Evolutionary conservation across 2,797 vertebrate genomes (phyloP).

Genomic region (Mycteria americana): DNA sequence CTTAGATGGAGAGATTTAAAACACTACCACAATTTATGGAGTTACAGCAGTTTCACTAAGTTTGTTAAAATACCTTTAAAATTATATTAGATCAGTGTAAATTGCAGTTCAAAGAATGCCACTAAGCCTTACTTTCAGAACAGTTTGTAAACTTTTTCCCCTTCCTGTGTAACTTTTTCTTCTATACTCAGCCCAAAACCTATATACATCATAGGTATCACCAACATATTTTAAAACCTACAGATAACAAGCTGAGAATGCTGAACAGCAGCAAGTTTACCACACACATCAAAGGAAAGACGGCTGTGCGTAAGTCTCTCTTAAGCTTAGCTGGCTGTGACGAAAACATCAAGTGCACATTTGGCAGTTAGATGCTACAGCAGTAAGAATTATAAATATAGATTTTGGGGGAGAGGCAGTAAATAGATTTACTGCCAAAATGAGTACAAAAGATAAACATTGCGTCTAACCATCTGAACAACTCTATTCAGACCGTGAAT

Average conservation of each 20-base stretch:
- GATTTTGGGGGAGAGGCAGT: background rate
- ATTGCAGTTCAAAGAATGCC: background rate
- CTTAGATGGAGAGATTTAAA: background rate
- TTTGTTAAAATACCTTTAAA: background rate
- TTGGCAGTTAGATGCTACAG: background rate
- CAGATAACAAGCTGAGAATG: background rate
- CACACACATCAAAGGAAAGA: background rate
- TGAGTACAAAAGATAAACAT: background rate
- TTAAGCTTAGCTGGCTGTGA: background rate
- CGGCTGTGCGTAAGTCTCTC: background rate
- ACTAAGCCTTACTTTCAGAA: background rate
- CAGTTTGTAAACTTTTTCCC: background rate
- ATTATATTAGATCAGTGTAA: background rate
- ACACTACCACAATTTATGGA: background rate
- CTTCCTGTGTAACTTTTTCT: background rate
- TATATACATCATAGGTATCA: background rate
- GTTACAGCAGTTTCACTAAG: background rate
- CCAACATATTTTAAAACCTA: background rate
- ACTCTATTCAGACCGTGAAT: background rate
- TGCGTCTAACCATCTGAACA: background rate
- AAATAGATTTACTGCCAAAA: constrained; percentile 11
- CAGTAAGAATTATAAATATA: background rate
- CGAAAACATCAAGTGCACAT: background rate
- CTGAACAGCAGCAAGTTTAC: background rate
- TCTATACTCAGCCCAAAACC: background rate